A percentile compares a stretch with the other conserved stretches of the same genome.
phyloP scores from a whole-genome alignment of 2,888 invertebrate genomes.

The Drosophila barbarae region DNA sequence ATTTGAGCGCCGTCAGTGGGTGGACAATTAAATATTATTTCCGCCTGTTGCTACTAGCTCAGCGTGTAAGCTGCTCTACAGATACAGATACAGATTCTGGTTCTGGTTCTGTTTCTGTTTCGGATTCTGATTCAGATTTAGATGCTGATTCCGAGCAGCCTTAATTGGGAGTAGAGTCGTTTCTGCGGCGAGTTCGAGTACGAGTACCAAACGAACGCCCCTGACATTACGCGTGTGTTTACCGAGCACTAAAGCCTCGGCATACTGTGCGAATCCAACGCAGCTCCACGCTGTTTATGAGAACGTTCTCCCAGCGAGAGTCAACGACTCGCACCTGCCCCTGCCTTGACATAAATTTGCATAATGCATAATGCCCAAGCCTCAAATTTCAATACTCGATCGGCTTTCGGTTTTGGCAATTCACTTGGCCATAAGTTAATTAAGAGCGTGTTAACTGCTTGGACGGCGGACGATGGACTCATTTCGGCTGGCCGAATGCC shows the following conservation, averaged over 20 bases:
- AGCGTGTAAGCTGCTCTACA: constrained; percentile 14
- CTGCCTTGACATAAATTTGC: constrained; percentile 46
- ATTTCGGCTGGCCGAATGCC: constrained; percentile 50
- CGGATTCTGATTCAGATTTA: constrained; percentile 9
- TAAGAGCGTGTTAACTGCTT: constrained; percentile 52
- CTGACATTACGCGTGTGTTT: constrained; percentile 49
- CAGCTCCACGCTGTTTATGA: constrained; percentile 16
- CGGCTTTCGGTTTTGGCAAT: constrained; percentile 30
- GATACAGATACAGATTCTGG: constrained; percentile 12
- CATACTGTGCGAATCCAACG: background rate
- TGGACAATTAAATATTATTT: constrained; percentile 74
- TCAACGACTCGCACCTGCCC: constrained; percentile 54
- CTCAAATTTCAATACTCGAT: constrained; percentile 28
- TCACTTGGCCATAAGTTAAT: constrained; percentile 58
- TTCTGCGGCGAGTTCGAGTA: constrained; percentile 15
- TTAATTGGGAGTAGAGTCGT: constrained; percentile 50
- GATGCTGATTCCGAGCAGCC: constrained; percentile 21
- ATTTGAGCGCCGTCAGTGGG: constrained; percentile 70
- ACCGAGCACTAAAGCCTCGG: constrained; percentile 17
- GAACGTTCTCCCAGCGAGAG: constrained; percentile 36
- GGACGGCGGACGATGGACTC: constrained; percentile 20
- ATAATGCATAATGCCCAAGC: constrained; percentile 32
- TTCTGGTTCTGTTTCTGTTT: constrained; percentile 11
- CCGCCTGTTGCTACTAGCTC: constrained; percentile 51
- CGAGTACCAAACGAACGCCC: constrained; percentile 39